Base-by-base conservation (phyloP, 2,797 vertebrate genomes). In the Sebastes dallii region DNA sequence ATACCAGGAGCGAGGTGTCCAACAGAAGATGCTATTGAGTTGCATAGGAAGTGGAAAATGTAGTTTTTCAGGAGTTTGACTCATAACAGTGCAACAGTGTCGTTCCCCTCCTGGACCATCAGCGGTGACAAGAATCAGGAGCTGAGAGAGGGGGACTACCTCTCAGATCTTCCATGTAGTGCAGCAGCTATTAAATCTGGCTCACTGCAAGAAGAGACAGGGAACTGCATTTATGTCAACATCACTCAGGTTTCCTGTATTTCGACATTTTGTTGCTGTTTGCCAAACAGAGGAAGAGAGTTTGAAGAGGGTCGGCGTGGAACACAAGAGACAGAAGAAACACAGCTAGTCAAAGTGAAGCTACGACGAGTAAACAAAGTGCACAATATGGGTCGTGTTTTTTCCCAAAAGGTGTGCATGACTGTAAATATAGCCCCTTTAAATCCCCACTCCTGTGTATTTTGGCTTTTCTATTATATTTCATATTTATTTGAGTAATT, bases 181-280 rank as follows among this genome's bases (percentile, higher is more conserved):
- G 59, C 59, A 61, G 75, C 36, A 85, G 83, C 84, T 76, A 83
- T 88, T 91, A 89, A 90, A 91, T 91, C 87, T 85, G 78, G 58
- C 82, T 87, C 77, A 6, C 82, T 65, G 83, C 72, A 78, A 84
- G 82, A 80, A 64, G 75, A 86, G 84, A 90, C 81, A 36, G 75
- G 71, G 78, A 89, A 84, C 89, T 85, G 89, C 81, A 88, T 87
- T 88, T 86, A 82, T 89, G 89, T 91, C 86, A 87, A 86, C 87
- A 88, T 87, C 83, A 75, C 76, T 91, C 83, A 82, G 83, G 75
- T 88, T 88, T 92, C 83, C 86, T 68, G 85, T 67, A 78, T 90
- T 89, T 87, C 18, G n/a, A 82, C 75, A 82, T 88, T 87, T 86
- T 83, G 88, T 88, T 88, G 81, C 86, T 86, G 85, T 86, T 92